phyloP scores from a whole-genome alignment of 2,113 vertebrate species.

The Chamaea fasciata region DNA sequence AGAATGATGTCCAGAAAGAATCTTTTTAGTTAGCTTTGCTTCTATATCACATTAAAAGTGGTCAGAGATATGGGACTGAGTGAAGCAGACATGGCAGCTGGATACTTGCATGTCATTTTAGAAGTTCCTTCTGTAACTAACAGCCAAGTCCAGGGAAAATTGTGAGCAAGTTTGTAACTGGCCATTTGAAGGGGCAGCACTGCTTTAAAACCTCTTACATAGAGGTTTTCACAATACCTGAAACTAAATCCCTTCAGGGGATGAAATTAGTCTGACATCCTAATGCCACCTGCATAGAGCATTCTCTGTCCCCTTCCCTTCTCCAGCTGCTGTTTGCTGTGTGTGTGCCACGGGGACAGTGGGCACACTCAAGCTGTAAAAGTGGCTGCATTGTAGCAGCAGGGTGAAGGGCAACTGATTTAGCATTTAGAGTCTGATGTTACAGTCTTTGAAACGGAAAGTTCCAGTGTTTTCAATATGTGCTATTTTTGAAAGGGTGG shows the following conservation, averaged over 20 bases:
- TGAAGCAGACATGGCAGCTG: neutral
- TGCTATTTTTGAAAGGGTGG: neutral
- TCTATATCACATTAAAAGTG: neutral
- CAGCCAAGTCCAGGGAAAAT: neutral
- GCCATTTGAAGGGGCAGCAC: neutral
- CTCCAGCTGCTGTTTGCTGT: neutral
- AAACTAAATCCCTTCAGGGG: neutral
- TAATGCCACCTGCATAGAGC: neutral
- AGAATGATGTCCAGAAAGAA: neutral
- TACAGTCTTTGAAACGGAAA: neutral
- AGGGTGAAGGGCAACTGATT: neutral
- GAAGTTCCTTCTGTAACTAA: neutral
- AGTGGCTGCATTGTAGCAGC: neutral
- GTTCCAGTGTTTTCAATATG: neutral
- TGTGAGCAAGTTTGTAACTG: neutral
- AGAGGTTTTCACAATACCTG: neutral
- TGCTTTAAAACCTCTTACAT: neutral
- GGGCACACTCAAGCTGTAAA: neutral
- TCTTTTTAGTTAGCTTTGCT: neutral
- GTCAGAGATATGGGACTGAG: neutral
- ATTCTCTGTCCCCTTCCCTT: neutral
- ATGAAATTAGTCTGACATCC: neutral
- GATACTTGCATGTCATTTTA: neutral
- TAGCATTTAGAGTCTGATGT: neutral
- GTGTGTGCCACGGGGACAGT: neutral